These are phyloP conservation scores for Pycnonotus jocosus DNA, from an alignment of 2,113 vertebrate genomes.

Conservation along the genomic window DNA sequence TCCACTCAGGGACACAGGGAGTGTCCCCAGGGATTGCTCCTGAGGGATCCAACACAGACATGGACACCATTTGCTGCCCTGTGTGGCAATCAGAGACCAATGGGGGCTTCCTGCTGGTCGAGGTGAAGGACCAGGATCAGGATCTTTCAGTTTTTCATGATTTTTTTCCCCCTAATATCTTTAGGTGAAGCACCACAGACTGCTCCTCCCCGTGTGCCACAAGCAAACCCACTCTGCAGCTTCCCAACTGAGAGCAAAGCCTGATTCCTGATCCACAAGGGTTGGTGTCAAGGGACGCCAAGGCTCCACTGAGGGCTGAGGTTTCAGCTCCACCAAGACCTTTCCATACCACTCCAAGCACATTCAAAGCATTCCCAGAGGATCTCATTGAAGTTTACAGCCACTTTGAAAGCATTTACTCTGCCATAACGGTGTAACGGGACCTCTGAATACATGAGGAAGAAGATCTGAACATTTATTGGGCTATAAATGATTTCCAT, in stretches of 20 bases:
- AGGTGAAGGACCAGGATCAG: not conserved
- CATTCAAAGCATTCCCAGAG: not conserved
- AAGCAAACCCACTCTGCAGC: not conserved
- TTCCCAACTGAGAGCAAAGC: not conserved
- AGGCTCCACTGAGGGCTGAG: rapidly evolving
- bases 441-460: not conserved
- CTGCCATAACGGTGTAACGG: not conserved
- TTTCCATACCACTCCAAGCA: rapidly evolving
- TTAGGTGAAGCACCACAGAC: not conserved
- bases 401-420: rapidly evolving
- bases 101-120: rapidly evolving
- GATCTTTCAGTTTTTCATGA: not conserved
- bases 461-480: not conserved
- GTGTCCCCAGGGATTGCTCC: not conserved
- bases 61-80: rapidly evolving
- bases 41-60: rapidly evolving
- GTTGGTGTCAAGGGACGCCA: rapidly evolving
- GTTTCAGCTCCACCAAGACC: not conserved
- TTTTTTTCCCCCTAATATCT: not conserved
- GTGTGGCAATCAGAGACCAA: not conserved
- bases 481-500: not conserved
- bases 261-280: rapidly evolving
- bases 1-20: not conserved
- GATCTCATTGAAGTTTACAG: not conserved
- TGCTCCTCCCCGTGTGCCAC: rapidly evolving